A percentile compares a stretch with the other conserved stretches of the same genome.
These are phyloP conservation scores for Aleiodes leptofemur DNA, from an alignment of 2,888 invertebrate species.

Conservation along the genomic window DNA sequence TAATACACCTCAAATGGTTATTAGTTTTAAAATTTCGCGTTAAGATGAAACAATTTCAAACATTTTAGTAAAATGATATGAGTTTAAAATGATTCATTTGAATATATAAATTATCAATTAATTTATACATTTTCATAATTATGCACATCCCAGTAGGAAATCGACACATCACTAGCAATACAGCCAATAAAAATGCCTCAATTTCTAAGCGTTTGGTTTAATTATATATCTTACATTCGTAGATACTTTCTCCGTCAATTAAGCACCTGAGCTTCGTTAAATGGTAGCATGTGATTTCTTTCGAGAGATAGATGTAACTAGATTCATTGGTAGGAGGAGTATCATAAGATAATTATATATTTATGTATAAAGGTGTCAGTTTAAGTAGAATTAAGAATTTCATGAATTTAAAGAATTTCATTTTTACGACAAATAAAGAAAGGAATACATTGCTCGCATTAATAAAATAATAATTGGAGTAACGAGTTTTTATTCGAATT, in stretches of 20 bases:
- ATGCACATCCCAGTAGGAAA: background rate
- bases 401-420: too few species aligned
- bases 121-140: background rate
- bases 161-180: conserved; percentile 28
- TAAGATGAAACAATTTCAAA: background rate
- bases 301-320: background rate
- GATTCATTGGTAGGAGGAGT: conserved; percentile 3
- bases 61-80: too few species aligned
- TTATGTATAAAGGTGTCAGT: background rate
- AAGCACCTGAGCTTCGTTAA: conserved; percentile 58
- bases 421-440: too few species aligned
- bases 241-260: conserved; percentile 64
- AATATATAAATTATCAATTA: too few species aligned
- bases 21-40: background rate
- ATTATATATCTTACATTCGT: conserved; percentile 52
- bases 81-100: too few species aligned
- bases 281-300: conserved; percentile 9
- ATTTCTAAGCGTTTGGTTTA: conserved; percentile 52
- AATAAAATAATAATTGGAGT: too few species aligned
- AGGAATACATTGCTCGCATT: too few species aligned
- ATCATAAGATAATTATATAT: background rate
- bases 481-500: too few species aligned
- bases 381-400: too few species aligned
- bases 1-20: background rate
- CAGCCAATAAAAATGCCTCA: conserved; percentile 38